Base-by-base conservation (phyloP, 2,113 vertebrate species). In the Piprites chloris region DNA sequence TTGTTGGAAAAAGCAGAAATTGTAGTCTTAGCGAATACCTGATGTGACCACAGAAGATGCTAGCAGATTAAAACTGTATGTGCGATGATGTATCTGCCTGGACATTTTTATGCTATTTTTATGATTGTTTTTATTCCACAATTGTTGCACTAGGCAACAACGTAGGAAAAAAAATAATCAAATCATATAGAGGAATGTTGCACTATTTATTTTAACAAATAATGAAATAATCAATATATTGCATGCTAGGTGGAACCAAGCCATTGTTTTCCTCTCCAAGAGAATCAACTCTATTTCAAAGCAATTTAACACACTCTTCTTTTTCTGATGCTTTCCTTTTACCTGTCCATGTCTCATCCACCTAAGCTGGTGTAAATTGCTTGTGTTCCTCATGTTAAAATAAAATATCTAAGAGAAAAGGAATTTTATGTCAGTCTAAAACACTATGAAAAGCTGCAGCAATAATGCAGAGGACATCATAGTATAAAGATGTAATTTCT, bases 21-120 rank as follows among this genome's bases (percentile, higher is more conserved):
- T 66, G 50, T 89, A 88, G 47, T 63, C 44, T 69, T 71, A 88
- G 85, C 85, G 92, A 96, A 93, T 86, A 86, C 83, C 67, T 87
- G 83, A 88, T 83, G 78, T 85, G 87, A 90, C 81, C 55, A 72
- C 68, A 71, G 88, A 83, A 92, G 73, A 88, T 74, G 47, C 2
- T 9, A 88, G 58, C 1, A 13, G 72, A 88, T 88, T 85, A 95
- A 94, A 90, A 33, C 35, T 71, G 3, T 79, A 11, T 53, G 14
- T 56, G n/a, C 67, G 85, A 65, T 84, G 42, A 65, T 94, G 17
- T 46, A 88, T 77, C 15, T 90, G 55, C 44, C 59, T 71, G n/a
- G 61, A 88, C 35, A 95, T 78, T 92, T 88, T 90, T 71, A 78
- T 86, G 39, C 39, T 93, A 47, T 32, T 37, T 89, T 83, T 76